These are phyloP conservation scores for Gibbula magus DNA, from an alignment of 2,888 invertebrate species.

Conservation along the genomic window DNA sequence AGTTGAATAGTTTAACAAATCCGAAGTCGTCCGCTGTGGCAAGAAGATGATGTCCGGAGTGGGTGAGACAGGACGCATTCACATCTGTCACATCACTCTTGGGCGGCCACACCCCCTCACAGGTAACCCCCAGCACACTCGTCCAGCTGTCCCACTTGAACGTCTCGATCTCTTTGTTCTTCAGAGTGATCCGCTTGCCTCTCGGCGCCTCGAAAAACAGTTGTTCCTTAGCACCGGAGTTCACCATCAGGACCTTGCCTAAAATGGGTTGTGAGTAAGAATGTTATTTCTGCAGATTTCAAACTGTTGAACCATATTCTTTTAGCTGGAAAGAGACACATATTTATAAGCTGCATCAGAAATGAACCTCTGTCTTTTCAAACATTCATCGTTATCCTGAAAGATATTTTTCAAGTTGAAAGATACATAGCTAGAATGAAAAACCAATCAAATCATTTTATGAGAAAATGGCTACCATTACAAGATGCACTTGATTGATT, in stretches of 20 bases:
- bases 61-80: constrained; percentile 72
- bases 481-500: no score
- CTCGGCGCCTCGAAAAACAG: constrained; percentile 76
- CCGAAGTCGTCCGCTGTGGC: constrained; percentile 76
- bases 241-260: constrained; percentile 74
- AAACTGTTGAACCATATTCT: no score
- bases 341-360: no score
- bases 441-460: no score
- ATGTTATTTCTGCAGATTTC: background rate
- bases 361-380: no score
- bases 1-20: constrained; percentile 75
- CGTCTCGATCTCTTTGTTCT: constrained; percentile 70
- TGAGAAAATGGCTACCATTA: no score
- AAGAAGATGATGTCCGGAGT: constrained; percentile 67
- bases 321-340: no score
- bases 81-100: constrained; percentile 76
- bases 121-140: constrained; percentile 73
- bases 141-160: constrained; percentile 75
- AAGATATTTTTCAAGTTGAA: no score
- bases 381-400: no score
- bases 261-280: constrained; percentile 17
- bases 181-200: constrained; percentile 73
- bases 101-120: constrained; percentile 76
- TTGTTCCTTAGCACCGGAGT: constrained; percentile 75
- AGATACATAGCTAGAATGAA: no score